Percentiles rank a stretch among this genome's conserved stretches.
phyloP scores from a whole-genome alignment of 2,888 invertebrate species.

The Aleiodes testaceus region DNA sequence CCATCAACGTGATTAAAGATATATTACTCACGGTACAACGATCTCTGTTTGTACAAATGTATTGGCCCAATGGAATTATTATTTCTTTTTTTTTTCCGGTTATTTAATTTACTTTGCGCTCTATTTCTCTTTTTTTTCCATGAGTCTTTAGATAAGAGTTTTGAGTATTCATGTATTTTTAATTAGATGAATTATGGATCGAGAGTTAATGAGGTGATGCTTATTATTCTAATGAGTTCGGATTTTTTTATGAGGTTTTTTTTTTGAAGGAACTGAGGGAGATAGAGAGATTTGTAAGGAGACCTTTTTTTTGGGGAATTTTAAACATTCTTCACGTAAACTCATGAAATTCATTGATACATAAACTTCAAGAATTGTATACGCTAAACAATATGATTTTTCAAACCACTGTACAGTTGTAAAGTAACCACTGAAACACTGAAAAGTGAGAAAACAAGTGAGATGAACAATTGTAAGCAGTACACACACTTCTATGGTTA shows the following conservation, averaged over 20 bases:
- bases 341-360: constrained; percentile 38
- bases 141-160: too few relatives aligned
- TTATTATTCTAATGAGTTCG: too few relatives aligned
- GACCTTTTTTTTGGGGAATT: too few relatives aligned
- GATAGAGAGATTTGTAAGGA: too few relatives aligned
- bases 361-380: constrained; percentile 21
- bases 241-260: too few relatives aligned
- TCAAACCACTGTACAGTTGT: constrained; percentile 50
- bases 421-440: constrained; percentile 58
- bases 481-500: constrained; percentile 54
- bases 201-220: too few relatives aligned
- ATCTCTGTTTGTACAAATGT: constrained; percentile 6
- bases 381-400: constrained; percentile 37
- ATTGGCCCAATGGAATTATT: neutral
- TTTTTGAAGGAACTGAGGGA: too few relatives aligned
- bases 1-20: constrained; percentile 40
- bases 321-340: neutral
- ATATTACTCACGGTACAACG: constrained; percentile 26
- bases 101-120: too few relatives aligned
- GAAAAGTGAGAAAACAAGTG: constrained; percentile 45
- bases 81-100: neutral
- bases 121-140: too few relatives aligned
- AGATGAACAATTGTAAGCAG: constrained; percentile 6
- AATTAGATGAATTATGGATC: too few relatives aligned
- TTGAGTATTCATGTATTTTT: too few relatives aligned